Base-by-base conservation (phyloP, 2,888 invertebrate species). In the Sesia apiformis region DNA sequence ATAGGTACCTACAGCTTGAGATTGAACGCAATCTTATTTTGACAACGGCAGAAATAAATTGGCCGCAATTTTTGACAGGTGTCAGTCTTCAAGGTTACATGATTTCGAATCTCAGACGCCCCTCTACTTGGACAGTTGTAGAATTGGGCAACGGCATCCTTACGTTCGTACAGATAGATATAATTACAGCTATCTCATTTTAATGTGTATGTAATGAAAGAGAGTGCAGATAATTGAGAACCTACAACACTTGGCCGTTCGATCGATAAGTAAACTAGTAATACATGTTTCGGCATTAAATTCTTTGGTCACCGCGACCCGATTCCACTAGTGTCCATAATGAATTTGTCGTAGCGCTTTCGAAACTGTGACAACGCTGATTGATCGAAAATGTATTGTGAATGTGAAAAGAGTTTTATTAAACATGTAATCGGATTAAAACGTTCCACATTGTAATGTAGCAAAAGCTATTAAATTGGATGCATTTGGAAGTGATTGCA, bases 221-320 rank as follows among this genome's bases (percentile, higher is more conserved):
- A 23, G 23, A 23, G 23, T 23, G 23, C 23, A 23, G 23, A 23
- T 23, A 23, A 23, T 23, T 23, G 23, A 23, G 23, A 42, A 42
- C 5, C 7, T 42, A 7, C 42, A 42, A 7, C 23, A 42, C 5
- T 42, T 5, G 42, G 42, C 7, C 42, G 5, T 42, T 5, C 38
- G 42, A 23, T 42, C 51, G 55, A 56, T 40, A 58, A 62, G 59
- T 55, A 56, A 67, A 68, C 70, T 56, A 64, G 71, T 68, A 64
- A 65, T 68, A 69, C 71, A 61, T 57, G 71, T 72, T 68, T 64
- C 59, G 66, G 64, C 58, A 65, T 64, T 70, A 62, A 58, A 58
- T 50, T 53, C 54, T 53, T 50, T 51, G 51, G 57, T 57, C 51
- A 56, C 56, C 55, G 40, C 64, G 70, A 63, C 66, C 73, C 64